Evolutionary conservation across 2,888 invertebrate genomes (phyloP).

Genomic region (Agrilus biguttatus): DNA sequence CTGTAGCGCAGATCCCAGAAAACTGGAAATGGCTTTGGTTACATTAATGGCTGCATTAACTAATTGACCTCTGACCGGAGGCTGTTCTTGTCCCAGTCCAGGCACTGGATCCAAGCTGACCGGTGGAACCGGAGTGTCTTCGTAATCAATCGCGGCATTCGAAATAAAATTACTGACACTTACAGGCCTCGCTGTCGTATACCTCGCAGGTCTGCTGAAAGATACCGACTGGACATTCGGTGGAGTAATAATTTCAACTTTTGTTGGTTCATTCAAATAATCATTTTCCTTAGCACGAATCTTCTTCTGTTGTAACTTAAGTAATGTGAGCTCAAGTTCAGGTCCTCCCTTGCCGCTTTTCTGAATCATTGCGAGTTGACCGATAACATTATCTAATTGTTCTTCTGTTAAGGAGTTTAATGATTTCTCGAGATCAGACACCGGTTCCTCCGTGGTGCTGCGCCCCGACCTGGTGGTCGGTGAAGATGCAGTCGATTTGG

Average conservation of each 20-base stretch:
- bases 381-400: slow-evolving; percentile 22
- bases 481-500: slow-evolving; percentile 15
- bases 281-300: neutral
- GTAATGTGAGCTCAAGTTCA: slow-evolving; percentile 20
- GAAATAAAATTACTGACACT: slow-evolving; percentile 13
- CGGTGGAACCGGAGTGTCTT: slow-evolving; percentile 18
- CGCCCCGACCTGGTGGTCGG: neutral
- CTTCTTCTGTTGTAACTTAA: slow-evolving; percentile 18
- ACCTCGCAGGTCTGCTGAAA: slow-evolving; percentile 7
- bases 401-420: slow-evolving; percentile 18
- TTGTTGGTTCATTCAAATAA: neutral
- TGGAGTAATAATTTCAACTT: slow-evolving; percentile 12
- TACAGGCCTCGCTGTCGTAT: slow-evolving; percentile 12
- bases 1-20: slow-evolving; percentile 64
- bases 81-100: slow-evolving; percentile 21
- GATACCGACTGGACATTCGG: neutral
- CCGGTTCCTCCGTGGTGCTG: no score
- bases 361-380: slow-evolving; percentile 25
- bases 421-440: slow-evolving; percentile 7
- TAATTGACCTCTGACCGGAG: slow-evolving; percentile 35
- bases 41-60: slow-evolving; percentile 63
- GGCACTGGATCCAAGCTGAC: slow-evolving; percentile 26
- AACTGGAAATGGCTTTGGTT: slow-evolving; percentile 62
- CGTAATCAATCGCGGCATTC: slow-evolving; percentile 4
- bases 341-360: slow-evolving; percentile 23